These are phyloP conservation scores for Hemithea aestivaria DNA, from an alignment of 2,888 invertebrate genomes.

Conservation along the genomic window DNA sequence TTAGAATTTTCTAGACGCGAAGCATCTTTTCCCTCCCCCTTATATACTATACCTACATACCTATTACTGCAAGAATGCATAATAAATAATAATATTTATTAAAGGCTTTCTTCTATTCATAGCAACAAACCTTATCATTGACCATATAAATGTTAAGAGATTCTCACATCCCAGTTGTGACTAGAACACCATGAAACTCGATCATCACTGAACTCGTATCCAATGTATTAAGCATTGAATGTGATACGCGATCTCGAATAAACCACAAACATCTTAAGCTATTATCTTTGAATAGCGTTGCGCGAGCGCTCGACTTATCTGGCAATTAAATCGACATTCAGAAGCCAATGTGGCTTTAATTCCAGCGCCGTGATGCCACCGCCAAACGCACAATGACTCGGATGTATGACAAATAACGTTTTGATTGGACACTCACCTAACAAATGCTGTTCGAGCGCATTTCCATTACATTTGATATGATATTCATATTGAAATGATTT, in stretches of 20 bases:
- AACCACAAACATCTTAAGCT: conserved; percentile 68
- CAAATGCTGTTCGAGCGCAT: conserved; percentile 20
- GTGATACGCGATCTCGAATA: conserved; percentile 53
- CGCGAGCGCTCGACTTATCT: conserved; percentile 69
- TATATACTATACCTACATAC: too few relatives aligned
- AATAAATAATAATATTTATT: too few relatives aligned
- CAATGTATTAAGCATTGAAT: conserved; percentile 30
- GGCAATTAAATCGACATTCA: conserved; percentile 79
- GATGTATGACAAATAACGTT: conserved; percentile 76
- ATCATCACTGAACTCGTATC: conserved; percentile 14
- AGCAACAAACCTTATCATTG: too few relatives aligned
- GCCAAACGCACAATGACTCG: conserved; percentile 73
- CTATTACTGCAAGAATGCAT: too few relatives aligned
- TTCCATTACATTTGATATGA: conserved; percentile 30
- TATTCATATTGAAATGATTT: conserved; percentile 1
- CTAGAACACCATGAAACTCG: conserved; percentile 1
- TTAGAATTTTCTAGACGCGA: too few relatives aligned
- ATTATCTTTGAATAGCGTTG: conserved; percentile 73
- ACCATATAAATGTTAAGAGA: too few relatives aligned
- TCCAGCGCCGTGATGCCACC: conserved; percentile 49
- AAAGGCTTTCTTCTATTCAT: too few relatives aligned
- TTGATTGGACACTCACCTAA: conserved; percentile 59
- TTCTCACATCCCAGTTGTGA: background rate
- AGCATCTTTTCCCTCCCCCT: too few relatives aligned
- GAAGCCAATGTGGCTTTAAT: conserved; percentile 72